Evolutionary conservation across 2,888 invertebrate species (phyloP).

Genomic region (Lasioglossum calceatum): DNA sequence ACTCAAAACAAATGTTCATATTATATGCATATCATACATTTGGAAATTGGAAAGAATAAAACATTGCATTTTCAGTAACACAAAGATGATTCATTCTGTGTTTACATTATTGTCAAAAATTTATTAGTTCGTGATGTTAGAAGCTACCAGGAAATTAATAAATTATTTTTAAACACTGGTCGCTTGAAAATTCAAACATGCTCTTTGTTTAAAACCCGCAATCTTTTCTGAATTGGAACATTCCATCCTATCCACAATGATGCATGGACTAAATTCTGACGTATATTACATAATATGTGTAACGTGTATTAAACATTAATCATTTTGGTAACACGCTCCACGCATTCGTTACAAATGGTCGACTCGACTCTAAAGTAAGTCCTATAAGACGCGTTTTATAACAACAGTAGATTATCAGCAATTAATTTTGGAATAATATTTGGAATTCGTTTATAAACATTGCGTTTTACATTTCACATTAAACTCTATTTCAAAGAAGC

Average conservation of each 20-base stretch:
- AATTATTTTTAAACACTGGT: not conserved
- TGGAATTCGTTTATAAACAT: not conserved
- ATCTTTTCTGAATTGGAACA: not conserved
- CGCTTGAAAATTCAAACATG: not conserved
- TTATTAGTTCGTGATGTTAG: not conserved
- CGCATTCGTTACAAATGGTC: not conserved
- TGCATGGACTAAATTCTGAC: not conserved
- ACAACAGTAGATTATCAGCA: not conserved
- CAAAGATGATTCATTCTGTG: not conserved
- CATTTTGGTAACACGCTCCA: not conserved
- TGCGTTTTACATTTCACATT: not conserved
- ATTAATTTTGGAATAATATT: not conserved
- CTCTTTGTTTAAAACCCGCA: not conserved
- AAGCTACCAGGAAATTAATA: not conserved
- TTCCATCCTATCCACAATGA: not conserved
- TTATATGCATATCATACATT: not conserved
- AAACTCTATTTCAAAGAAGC: not conserved
- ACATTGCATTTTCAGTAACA: not conserved
- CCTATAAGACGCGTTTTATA: not conserved
- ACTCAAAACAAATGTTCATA: not conserved
- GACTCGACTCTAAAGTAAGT: not conserved
- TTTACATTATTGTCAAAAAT: constrained; percentile 3
- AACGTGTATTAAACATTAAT: not conserved
- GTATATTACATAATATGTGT: not conserved
- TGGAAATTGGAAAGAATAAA: not conserved